These are phyloP conservation scores for Meloidogyne hapla DNA, from an alignment of 1,140 invertebrate genomes.

Conservation along the genomic window DNA sequence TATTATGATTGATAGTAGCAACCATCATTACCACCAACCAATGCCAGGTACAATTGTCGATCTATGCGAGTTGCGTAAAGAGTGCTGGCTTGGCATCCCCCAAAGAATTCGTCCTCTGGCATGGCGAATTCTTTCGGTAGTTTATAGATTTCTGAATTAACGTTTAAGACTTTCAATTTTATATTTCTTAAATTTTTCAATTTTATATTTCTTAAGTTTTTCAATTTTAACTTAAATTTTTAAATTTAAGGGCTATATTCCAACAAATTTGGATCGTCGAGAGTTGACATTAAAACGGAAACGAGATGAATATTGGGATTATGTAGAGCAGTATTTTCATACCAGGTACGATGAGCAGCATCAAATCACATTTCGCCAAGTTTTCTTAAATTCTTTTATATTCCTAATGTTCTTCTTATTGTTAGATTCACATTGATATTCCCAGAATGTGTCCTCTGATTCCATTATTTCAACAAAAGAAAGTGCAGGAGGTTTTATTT, in stretches of 20 bases:
- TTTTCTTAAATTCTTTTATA: too few species aligned
- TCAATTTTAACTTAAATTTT: too few species aligned
- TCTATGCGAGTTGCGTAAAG: constrained; percentile 56
- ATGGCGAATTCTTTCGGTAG: constrained; percentile 60
- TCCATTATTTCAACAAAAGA: constrained; percentile 84
- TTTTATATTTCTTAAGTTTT: background rate
- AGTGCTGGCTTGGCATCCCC: constrained; percentile 64
- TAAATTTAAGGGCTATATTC: constrained; percentile 81
- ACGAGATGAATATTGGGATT: constrained; percentile 87
- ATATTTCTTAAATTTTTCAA: background rate
- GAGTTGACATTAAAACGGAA: constrained; percentile 78
- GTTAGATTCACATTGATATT: constrained; percentile 90
- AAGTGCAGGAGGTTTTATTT: constrained; percentile 74
- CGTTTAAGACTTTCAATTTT: background rate
- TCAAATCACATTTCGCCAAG: constrained; percentile 88
- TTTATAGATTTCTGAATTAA: background rate
- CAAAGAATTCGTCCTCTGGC: constrained; percentile 57
- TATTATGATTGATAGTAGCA: background rate
- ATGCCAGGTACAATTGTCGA: constrained; percentile 38
- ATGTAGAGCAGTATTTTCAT: constrained; percentile 92
- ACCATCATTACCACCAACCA: background rate
- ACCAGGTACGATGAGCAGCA: constrained; percentile 85
- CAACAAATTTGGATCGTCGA: constrained; percentile 81
- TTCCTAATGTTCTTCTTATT: constrained; percentile 1
- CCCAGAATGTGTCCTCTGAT: constrained; percentile 92